Evolutionary conservation across 2,888 invertebrate genomes (phyloP), one percentile per base, ranked within the genome.

Genomic region (Lacanobia oleracea): DNA sequence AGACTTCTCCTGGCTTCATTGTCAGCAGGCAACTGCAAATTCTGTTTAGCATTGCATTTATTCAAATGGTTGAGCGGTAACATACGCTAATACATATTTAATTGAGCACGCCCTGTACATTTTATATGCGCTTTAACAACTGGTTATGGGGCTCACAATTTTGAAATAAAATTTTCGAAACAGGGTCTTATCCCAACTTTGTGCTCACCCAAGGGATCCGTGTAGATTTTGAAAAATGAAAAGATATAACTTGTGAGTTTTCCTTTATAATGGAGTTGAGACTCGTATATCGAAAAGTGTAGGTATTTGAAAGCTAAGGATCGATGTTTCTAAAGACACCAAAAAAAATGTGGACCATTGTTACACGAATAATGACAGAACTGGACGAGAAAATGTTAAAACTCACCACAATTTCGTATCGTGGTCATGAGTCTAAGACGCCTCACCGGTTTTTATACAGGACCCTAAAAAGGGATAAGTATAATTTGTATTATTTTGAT

Each of bases 401-500:
- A n/a, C 21, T 16, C 16, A 75, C n/a, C n/a, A n/a, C 37, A 51
- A 64, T 63, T 61, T 70, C 21, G 40, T 50, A 70, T 59, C 48
- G 23, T 61, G 62, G 27, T 48, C 23, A 45, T 51, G n/a, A 60
- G 45, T 54, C 43, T 60, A 69, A 75, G 37, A 48, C 59, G 1
- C n/a, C 16, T 69, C 33, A 57, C n/a, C 53, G 40, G 48, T 69
- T 79, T 79, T 74, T 64, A 57, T 64, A 72, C 60, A 69, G 82
- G 73, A 77, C 83, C 83, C 80, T 70, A 90, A 90, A 91, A 90
- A 86, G 83, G 89, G 83, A 85, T 87, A 87, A 84, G 81, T 88
- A 88, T 94, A 94, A 94, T 94, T 93, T 93, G 93, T 93, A 90
- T 92, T 93, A 91, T 93, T 94, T 94, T 93, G 94, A 92, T 93